Conservation (phyloP, 2,797 vertebrate species). For the Ctenopoma multispine region DNA sequence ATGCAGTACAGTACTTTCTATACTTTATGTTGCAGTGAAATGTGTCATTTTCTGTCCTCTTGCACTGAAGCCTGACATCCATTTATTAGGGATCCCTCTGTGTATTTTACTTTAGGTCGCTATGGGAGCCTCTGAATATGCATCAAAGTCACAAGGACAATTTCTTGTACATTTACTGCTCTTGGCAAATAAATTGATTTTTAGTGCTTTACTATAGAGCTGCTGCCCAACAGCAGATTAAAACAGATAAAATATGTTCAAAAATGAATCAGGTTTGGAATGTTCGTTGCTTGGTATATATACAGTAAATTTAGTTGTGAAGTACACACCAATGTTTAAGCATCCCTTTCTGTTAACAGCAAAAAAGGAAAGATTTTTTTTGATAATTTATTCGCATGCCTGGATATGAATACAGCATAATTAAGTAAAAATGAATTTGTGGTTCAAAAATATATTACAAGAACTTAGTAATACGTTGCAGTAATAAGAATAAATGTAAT, state of each 20-base stretch:
- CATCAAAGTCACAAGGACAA: conserved; percentile 32
- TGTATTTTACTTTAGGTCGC: conserved; percentile 21
- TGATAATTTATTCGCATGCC: conserved; percentile 8
- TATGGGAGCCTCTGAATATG: conserved; percentile 17
- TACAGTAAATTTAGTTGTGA: neutral
- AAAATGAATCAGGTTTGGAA: conserved; percentile 14
- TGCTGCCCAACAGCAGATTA: conserved; percentile 15
- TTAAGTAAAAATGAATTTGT: neutral
- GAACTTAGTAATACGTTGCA: too few relatives aligned
- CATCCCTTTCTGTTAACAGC: neutral
- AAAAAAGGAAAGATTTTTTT: neutral
- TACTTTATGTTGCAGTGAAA: neutral
- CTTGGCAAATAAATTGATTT: conserved; percentile 33
- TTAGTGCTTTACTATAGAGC: conserved; percentile 11
- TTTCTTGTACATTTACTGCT: conserved; percentile 33
- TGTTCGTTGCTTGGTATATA: neutral
- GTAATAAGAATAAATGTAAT: neutral
- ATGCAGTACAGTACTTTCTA: neutral
- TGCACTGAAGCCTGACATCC: neutral
- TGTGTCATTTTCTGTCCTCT: conserved; percentile 4
- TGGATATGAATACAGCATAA: conserved; percentile 15
- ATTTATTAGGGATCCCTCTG: neutral
- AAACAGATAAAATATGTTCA: conserved; percentile 28
- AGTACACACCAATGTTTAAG: neutral
- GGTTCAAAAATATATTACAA: neutral